Base-by-base conservation (phyloP, 2,797 vertebrate species). In the Sebastiscus albofasciatus region DNA sequence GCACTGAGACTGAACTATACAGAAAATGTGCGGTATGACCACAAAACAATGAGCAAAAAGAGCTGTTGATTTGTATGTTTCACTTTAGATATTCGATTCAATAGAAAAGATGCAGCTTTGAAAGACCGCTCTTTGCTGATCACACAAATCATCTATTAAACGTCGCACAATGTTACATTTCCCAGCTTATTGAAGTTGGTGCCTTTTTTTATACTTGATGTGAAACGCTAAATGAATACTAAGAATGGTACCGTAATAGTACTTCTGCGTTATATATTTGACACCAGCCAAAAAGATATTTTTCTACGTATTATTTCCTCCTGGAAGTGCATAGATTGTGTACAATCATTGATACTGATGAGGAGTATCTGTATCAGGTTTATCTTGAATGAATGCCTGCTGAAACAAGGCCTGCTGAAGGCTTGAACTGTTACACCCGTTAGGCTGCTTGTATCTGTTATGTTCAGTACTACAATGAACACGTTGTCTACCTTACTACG, bases 271-370 rank as follows among this genome's bases (percentile, higher is more conserved):
- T 61, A 7, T 12, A 36, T 12, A 36, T 27, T 16, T 29, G 10
- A 39, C 6, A 75, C 46, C 72, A 79, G 72, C 42, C 49, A 46
- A 66, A 56, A 69, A 54, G 4, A 58, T 13, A 4, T 79, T 68
- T 83, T 58, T 67, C 2, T 72, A 75, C 68, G 27, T 67, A 49
- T 67, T 62, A 6, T 77, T 66, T 62, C 22, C 3, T n/a, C 3
- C 8, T 58, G 22, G 36, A 7, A 18, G 20, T 26, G 24, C 22
- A 58, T n/a, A 29, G n/a, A 55, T 55, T 64, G 16, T 72, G 20
- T 29, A 20, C 12, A 11, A n/a, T 8, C 29, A 33, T 61, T 12
- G n/a, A n/a, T 18, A 49, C 36, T 52, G 6, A 24, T 58, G 1
- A 39, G 5, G 0, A 52, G 24, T 55, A 27, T 67, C 5, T 1